Conservation (phyloP, 2,888 invertebrate species). For the Halictus ligatus region DNA sequence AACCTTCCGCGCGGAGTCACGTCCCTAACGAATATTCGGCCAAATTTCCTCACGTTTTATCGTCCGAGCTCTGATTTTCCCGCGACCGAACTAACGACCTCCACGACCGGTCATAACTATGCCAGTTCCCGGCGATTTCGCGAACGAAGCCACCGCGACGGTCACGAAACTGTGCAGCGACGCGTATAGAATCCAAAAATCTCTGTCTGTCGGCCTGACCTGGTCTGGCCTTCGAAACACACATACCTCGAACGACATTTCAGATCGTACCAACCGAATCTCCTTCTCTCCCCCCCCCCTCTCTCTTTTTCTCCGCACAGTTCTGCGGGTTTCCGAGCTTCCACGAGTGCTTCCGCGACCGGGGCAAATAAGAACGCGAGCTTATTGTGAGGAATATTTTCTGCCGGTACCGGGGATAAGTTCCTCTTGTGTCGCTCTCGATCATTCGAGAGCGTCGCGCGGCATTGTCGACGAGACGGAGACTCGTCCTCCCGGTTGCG, state of each 20-base stretch:
- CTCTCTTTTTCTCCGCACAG: background rate
- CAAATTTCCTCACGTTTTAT: conserved; percentile 74
- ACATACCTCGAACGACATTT: background rate
- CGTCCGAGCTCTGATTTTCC: conserved; percentile 66
- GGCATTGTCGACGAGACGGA: conserved; percentile 4
- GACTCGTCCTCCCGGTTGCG: background rate
- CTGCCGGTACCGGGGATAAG: background rate
- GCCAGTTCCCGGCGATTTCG: conserved; percentile 43
- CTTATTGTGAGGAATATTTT: background rate
- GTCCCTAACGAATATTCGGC: conserved; percentile 70
- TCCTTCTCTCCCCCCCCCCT: background rate
- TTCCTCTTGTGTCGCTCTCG: background rate
- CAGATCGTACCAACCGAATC: background rate
- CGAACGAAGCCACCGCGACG: conserved; percentile 39
- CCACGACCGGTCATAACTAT: conserved; percentile 57
- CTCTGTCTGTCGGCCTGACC: conserved; percentile 1
- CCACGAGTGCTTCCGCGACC: background rate
- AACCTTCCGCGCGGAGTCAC: conserved; percentile 61
- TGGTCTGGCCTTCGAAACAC: conserved; percentile 27
- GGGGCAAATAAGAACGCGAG: background rate
- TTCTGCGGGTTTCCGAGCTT: background rate
- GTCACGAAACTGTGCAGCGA: conserved; percentile 35
- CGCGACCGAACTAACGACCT: conserved; percentile 51
- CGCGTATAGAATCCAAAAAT: conserved; percentile 54
- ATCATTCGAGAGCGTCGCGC: background rate